Percentiles rank a stretch among this genome's conserved stretches.
Conservation (phyloP, 1,140 invertebrate species). For the Lordiphosa clarofinis region DNA sequence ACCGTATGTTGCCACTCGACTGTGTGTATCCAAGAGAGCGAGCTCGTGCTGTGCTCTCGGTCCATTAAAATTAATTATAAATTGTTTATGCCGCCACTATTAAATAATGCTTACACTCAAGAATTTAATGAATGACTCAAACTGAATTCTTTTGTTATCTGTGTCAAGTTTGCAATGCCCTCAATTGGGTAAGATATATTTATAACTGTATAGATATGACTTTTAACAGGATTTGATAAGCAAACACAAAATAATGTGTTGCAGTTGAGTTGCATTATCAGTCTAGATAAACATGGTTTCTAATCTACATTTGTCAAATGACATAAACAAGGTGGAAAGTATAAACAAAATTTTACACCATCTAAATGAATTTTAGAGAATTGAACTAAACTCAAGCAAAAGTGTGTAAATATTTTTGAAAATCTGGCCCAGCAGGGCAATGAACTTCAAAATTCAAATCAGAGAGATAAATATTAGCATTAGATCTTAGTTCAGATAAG, state of each 20-base stretch:
- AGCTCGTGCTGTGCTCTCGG: neutral
- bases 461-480: too few relatives aligned
- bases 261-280: too few relatives aligned
- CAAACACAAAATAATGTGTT: too few relatives aligned
- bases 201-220: slow-evolving; percentile 3
- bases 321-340: too few relatives aligned
- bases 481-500: too few relatives aligned
- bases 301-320: too few relatives aligned
- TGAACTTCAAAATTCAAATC: too few relatives aligned
- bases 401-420: neutral
- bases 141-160: slow-evolving; percentile 27
- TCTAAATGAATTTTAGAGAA: too few relatives aligned
- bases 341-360: too few relatives aligned
- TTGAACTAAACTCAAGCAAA: slow-evolving; percentile 4
- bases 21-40: neutral
- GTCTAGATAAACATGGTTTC: too few relatives aligned
- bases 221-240: too few relatives aligned
- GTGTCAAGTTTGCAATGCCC: slow-evolving; percentile 69
- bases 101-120: slow-evolving; percentile 65
- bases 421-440: too few relatives aligned
- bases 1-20: neutral
- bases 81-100: slow-evolving; percentile 33
- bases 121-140: slow-evolving; percentile 62
- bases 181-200: slow-evolving; percentile 33
- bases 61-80: slow-evolving; percentile 7